Evolutionary conservation across 2,888 invertebrate species (phyloP).

Genomic region (Melipona beecheii): DNA sequence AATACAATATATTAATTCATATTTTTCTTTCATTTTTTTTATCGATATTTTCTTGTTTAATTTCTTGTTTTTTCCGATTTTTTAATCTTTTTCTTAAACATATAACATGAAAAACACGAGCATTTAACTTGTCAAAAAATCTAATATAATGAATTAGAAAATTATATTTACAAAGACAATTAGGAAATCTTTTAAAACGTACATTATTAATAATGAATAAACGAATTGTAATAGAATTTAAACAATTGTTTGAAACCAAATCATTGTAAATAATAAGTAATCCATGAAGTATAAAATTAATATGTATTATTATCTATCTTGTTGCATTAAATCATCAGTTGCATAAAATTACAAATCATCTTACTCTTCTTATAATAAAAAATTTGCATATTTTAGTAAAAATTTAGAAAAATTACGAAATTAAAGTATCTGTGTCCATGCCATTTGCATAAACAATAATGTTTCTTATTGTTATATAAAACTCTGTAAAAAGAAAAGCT

Average conservation of each 20-base stretch:
- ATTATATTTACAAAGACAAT: background rate
- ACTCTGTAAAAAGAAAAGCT: background rate
- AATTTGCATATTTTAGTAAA: background rate
- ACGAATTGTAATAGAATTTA: background rate
- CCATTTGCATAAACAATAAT: background rate
- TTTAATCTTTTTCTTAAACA: too few relatives aligned
- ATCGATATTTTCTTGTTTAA: background rate
- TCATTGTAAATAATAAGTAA: slow-evolving; percentile 2
- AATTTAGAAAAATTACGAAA: background rate
- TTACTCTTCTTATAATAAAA: background rate
- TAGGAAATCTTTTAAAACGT: background rate
- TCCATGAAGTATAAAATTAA: background rate
- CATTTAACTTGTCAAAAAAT: background rate
- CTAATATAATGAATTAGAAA: background rate
- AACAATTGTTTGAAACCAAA: background rate
- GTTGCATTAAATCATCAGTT: too few relatives aligned
- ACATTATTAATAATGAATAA: background rate
- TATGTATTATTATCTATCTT: background rate
- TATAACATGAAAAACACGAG: background rate
- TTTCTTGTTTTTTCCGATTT: background rate
- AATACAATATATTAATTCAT: slow-evolving; percentile 23
- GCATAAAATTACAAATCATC: background rate
- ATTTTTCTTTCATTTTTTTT: background rate
- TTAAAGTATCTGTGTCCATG: background rate
- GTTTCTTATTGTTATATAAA: background rate